Base-by-base conservation (phyloP, 2,888 invertebrate species). In the Agonum fuliginosum region DNA sequence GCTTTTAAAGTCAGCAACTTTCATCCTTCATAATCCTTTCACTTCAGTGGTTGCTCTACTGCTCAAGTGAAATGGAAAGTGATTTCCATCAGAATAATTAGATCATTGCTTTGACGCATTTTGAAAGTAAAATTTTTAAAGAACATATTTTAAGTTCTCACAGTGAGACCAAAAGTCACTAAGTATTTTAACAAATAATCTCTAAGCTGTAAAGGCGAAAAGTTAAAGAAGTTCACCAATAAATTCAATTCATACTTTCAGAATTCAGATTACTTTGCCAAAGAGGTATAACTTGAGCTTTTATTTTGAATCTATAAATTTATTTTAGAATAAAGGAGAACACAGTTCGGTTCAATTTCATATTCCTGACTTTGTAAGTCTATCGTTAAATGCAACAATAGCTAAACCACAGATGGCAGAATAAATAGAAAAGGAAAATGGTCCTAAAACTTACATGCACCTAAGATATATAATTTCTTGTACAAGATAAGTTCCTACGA, bases 21-120 rank as follows among this genome's bases (percentile, higher is more conserved):
- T 46, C 3, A 12, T 62, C 58, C 58, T 62, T 54, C 27, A 27
- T 62, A 62, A 62, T 30, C 27, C 46, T 69, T 19, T 46, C 69
- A 69, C 43, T 46, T 69, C 69, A 69, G 8, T 34, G 46, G n/a
- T 17, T 43, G n/a, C 24, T 69, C 69, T n/a, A 8, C 27, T 43
- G n/a, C 24, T 69, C 69, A 19, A 22, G 12, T 69, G 46, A 69
- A 69, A 69, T 69, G 69, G 69, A 69, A 69, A 69, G 69, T 69
- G 69, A 69, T 24, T 37, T 69, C 22, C 27, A 27, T 5, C 27
- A 62, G 27, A 62, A 62, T 62, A 62, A 62, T 62, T 62, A 62
- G 8, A 62, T 62, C 58, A 43, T 20, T 37, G 22, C 41, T 41
- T 41, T 41, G 41, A 20, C 22, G 67, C 24, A 43, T 69, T 24